Evolutionary conservation across 2,113 vertebrate genomes (phyloP), one percentile per base, ranked within the genome.

Genomic region (Cyphomyrus discorhynchus): DNA sequence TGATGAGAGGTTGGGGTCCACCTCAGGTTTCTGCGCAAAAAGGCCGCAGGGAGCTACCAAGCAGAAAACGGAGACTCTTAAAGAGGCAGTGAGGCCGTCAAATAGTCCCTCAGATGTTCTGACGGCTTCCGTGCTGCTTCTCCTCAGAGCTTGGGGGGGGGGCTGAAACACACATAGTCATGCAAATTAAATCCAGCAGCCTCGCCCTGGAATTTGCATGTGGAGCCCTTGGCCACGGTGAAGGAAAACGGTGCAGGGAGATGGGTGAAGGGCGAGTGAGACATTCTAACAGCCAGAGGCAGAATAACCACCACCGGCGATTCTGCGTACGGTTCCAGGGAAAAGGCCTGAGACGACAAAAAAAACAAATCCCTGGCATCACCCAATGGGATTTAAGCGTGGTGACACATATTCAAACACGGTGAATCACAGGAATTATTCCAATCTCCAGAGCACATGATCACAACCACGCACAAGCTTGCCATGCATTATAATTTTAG

Each of bases 171-270:
- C 88, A 90, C 27, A 90, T 17, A 91, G 91, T 56, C 77, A 89
- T 86, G 83, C 46, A 92, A 92, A 93, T 90, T 13, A 83, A 85
- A 89, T 85, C 88, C 90, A 91, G 70, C 52, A 88, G 50, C 58
- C 89, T 74, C 24, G 31, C 87, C 31, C 86, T 90, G 24, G 88
- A 89, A 93, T 92, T 92, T 92, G 90, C 90, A 93, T 91, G 86
- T 49, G 88, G 87, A 89, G 87, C 62, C 82, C 89, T 89, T 88
- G 86, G 87, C 90, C 9, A 70, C 82, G 27, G 35, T 86, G 27
- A 86, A 62, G 52, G 62, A 90, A 87, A 90, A 84, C 19, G 35
- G 77, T 50, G 53, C 42, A 53, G 89, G 46, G 62, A 89, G 80
- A 93, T 19, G 66, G 62, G 31, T 53, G 89, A 56, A 90, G 49